Evolutionary conservation across 2,888 invertebrate genomes (phyloP).

Genomic region (Hyposoter didymator): DNA sequence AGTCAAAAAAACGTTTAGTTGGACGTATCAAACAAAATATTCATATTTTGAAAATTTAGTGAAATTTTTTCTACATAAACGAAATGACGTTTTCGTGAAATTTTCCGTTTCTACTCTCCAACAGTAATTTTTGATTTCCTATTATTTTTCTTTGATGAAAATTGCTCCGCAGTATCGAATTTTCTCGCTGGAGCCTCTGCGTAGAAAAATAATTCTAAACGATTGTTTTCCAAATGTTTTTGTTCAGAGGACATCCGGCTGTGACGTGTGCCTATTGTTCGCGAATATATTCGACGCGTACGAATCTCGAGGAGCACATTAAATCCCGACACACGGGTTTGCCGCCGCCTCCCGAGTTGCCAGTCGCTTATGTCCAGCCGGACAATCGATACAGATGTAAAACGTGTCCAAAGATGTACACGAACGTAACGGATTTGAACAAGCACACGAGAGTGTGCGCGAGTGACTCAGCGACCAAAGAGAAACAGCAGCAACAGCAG

Average conservation of each 20-base stretch:
- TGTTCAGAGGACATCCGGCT: constrained; percentile 84
- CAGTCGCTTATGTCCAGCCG: constrained; percentile 70
- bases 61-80: too few species aligned
- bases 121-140: too few species aligned
- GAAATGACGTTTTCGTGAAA: too few species aligned
- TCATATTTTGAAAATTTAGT: too few species aligned
- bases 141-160: too few species aligned
- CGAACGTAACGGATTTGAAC: constrained; percentile 80
- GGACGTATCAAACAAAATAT: too few species aligned
- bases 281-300: constrained; percentile 83
- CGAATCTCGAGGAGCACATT: constrained; percentile 84
- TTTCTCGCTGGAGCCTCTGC: too few species aligned
- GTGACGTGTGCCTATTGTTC: constrained; percentile 84
- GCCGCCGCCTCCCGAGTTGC: constrained; percentile 77
- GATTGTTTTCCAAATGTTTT: too few species aligned
- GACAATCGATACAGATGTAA: constrained; percentile 80
- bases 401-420: constrained; percentile 80
- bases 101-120: too few species aligned
- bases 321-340: constrained; percentile 83
- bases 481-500: constrained; percentile 73
- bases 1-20: too few species aligned
- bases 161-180: too few species aligned
- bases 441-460: constrained; percentile 79
- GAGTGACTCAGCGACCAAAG: constrained; percentile 72
- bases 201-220: too few species aligned